Evolutionary conservation across 1,140 invertebrate genomes (phyloP), one percentile per base, ranked within the genome.

Genomic region (Euura lappo): DNA sequence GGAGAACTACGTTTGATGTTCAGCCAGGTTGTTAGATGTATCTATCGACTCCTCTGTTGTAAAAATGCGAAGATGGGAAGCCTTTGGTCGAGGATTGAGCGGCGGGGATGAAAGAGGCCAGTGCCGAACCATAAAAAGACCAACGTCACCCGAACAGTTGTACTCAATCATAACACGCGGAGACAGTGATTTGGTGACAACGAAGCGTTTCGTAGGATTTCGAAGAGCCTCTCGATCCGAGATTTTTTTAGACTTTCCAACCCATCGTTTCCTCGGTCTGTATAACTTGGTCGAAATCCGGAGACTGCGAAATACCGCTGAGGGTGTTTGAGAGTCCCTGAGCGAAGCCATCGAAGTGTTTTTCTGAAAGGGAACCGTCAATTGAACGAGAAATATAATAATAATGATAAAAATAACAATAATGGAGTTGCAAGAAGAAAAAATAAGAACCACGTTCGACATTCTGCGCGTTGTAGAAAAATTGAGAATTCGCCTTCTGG

Each of bases 1-100:
- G 6, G 5, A 70, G 45, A 70, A 47, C n/a, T 45, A 44, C 69
- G 69, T 70, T 70, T 70, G 69, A 70, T 70, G 69, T 70, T 70
- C 69, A 10, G 69, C 6, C 45, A 10, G n/a, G 69, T 70, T 47
- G 69, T 70, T 70, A 70, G 44, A 47, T 44, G 69, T 70, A 70
- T 70, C 69, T 45, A 70, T 70, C 45, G 69, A 70, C 69, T 70
- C 43, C 28, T 70, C 69, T 47, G 44, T 70, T 70, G 44, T 42
- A 4, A 70, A 70, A 70, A 70, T 44, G 45, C 45, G 69, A 70
- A 70, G 42, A 46, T 44, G 42, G 44, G 69, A 68, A 68, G 66
- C 6, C 51, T 60, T 60, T 60, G 10, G 51, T n/a, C 13, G 6
- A 8, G 51, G 51, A 6, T 8, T 3, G 51, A 60, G 8, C 51